A percentile compares a stretch with the other conserved stretches of the same genome.
Conservation (phyloP, 2,797 vertebrate species). For the Pteropus rufus region DNA sequence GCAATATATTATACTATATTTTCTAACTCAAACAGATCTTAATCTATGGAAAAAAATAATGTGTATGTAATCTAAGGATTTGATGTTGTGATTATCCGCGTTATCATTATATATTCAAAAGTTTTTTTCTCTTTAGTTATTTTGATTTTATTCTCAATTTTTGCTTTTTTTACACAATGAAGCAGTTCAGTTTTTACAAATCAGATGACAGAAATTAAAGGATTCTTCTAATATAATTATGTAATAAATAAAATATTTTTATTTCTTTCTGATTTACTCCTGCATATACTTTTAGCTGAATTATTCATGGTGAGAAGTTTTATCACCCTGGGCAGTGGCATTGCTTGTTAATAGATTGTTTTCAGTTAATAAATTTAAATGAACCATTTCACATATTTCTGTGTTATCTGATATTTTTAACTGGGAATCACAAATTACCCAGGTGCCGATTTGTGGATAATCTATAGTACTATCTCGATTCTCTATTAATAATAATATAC, state of each 20-base stretch:
- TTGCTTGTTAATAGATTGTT: background rate
- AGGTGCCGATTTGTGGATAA: background rate
- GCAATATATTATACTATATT: background rate
- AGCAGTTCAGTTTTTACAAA: background rate
- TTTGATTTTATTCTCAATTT: background rate
- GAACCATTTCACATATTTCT: background rate
- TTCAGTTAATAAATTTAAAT: background rate
- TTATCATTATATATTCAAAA: background rate
- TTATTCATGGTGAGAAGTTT: background rate
- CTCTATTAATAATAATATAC: background rate
- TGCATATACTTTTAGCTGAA: background rate
- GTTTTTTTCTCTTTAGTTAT: background rate
- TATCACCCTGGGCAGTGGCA: background rate
- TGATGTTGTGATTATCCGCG: background rate
- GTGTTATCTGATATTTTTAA: background rate
- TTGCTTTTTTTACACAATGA: background rate
- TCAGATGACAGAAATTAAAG: background rate
- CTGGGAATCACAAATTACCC: background rate
- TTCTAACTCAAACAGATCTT: background rate
- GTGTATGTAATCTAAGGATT: background rate
- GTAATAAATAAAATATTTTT: background rate
- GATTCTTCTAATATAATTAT: background rate
- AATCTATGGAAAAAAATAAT: background rate
- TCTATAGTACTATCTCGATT: background rate
- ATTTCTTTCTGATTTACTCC: background rate